These are phyloP conservation scores for Galendromus occidentalis DNA, from an alignment of 1,140 invertebrate species.

Conservation along the genomic window DNA sequence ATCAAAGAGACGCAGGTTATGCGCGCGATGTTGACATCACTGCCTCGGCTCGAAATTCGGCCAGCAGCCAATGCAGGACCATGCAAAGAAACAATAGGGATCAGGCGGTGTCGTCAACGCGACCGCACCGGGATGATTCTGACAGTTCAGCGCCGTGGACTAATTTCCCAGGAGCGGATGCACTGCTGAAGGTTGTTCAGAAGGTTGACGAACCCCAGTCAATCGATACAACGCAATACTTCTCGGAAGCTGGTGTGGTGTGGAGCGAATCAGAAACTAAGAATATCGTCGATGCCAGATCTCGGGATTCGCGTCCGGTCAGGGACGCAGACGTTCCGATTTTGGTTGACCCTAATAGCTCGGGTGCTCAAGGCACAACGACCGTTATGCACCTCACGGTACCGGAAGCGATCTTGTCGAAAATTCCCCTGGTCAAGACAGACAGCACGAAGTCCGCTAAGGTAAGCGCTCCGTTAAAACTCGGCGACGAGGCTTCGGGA, in stretches of 20 bases:
- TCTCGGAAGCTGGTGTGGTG: no score
- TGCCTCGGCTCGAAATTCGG: not conserved
- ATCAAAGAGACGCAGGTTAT: not conserved
- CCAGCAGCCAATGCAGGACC: not conserved
- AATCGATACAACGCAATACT: no score
- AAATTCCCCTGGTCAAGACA: not conserved
- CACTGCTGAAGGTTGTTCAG: no score
- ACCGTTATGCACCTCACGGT: not conserved
- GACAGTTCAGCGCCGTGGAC: no score
- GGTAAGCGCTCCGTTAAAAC: no score
- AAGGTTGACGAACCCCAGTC: no score
- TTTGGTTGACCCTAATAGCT: not conserved
- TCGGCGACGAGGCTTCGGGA: no score
- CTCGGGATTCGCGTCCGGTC: no score
- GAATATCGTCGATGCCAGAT: no score
- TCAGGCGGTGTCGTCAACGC: not conserved
- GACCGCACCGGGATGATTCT: no score
- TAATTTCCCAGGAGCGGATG: no score
- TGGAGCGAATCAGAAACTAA: no score
- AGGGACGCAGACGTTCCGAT: slow-evolving; percentile 1
- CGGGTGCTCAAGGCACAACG: not conserved
- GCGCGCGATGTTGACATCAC: not conserved
- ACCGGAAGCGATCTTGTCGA: not conserved
- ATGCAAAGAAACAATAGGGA: not conserved
- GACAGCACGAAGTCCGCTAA: slow-evolving; percentile 4